These are phyloP conservation scores for Alethe castanea DNA, from an alignment of 2,113 vertebrate species.

Conservation along the genomic window DNA sequence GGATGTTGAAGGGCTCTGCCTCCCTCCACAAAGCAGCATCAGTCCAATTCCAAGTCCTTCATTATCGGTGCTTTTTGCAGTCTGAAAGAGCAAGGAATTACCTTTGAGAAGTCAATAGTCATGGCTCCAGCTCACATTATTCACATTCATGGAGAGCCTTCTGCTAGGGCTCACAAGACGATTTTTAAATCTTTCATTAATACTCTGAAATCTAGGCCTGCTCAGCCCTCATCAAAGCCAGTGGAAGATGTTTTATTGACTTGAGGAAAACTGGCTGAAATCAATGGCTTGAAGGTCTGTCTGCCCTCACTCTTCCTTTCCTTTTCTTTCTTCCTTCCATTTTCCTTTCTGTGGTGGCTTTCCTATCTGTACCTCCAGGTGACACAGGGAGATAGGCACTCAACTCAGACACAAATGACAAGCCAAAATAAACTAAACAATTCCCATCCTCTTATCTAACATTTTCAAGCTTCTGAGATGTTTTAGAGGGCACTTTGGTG, in stretches of 20 bases:
- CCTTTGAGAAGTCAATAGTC: background rate
- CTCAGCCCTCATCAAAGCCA: background rate
- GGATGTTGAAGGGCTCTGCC: background rate
- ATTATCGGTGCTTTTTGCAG: background rate
- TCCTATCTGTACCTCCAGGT: background rate
- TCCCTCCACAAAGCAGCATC: background rate
- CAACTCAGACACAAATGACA: background rate
- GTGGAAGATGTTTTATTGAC: background rate
- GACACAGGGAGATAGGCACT: background rate
- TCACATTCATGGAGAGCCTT: background rate
- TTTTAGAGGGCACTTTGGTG: background rate
- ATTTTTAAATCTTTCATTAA: background rate
- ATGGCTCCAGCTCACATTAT: background rate
- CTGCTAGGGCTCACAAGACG: background rate
- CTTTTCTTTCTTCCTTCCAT: background rate
- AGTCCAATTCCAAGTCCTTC: background rate
- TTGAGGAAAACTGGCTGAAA: background rate
- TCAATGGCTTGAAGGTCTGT: background rate
- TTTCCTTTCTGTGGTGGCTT: background rate
- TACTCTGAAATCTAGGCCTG: background rate
- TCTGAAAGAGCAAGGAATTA: background rate
- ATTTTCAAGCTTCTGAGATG: background rate
- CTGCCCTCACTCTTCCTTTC: background rate
- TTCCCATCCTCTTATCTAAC: background rate
- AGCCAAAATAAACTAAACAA: background rate